Evolutionary conservation across 2,113 vertebrate species (phyloP), one percentile per base, ranked within the genome.

Genomic region (Corythaeola cristata): DNA sequence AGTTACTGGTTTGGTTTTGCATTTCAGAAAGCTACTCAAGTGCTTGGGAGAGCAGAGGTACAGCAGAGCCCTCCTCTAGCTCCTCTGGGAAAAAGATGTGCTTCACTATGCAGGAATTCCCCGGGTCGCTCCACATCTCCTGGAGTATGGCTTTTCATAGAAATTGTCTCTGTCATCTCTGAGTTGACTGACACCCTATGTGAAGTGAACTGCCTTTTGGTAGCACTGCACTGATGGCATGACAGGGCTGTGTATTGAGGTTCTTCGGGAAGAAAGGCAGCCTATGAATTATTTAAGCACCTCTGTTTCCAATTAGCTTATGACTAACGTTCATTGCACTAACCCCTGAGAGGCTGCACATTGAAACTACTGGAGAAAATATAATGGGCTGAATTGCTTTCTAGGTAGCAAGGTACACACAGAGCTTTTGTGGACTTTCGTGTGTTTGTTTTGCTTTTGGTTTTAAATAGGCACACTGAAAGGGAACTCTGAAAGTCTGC

Each of bases 361-460:
- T 85, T 95, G 62, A 90, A 85, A 88, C 85, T 89, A 73, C 86
- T 50, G 76, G 67, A 92, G 83, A 90, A 96, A 97, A 77, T 67
- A 85, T 41, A 97, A 92, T 87, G 89, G 87, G 73, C 64, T 94
- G 94, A 96, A 96, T 93, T 94, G 92, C 94, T 97, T 97, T 95
- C 93, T 89, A 94, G 96, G 94, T 89, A 96, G 80, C 71, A 72
- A 93, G 94, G 93, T 88, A 89, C 68, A 95, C 67, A 94, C 22
- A 56, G 88, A 85, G 88, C 60, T 90, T 97, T 95, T 96, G 89
- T 95, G 90, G 88, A 73, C 73, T 90, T 89, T 15, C 12, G 18
- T 75, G 63, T 88, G 78, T 92, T 95, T 97, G 69, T 94, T 96
- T 96, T 93, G 77, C 71, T 96, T 95, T 97, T 88, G 77, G n/a